Percentiles rank a stretch among this genome's conserved stretches.
Conservation (phyloP, 2,888 invertebrate species). For the Pseudoips prasinana region DNA sequence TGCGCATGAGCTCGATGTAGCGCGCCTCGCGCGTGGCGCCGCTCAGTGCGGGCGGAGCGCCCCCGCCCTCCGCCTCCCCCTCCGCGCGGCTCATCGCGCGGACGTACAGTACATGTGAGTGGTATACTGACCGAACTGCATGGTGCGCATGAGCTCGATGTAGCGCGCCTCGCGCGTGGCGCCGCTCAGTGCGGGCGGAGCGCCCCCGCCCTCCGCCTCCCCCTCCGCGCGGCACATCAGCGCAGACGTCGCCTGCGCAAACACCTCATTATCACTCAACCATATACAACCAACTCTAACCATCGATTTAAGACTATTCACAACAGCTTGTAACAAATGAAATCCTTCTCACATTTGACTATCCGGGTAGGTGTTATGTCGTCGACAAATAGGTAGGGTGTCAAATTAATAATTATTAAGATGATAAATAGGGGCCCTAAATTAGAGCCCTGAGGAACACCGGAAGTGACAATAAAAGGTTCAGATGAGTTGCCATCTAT, state of each 20-base stretch:
- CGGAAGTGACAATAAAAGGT: too few relatives aligned
- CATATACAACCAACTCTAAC: too few relatives aligned
- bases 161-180: conserved; percentile 83
- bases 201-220: conserved; percentile 53
- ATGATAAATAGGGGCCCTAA: too few relatives aligned
- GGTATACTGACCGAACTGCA: conserved; percentile 92
- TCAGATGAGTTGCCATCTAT: too few relatives aligned
- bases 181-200: conserved; percentile 52
- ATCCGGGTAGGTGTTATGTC: too few relatives aligned
- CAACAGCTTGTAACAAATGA: too few relatives aligned
- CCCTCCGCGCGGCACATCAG: conserved; percentile 64
- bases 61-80: conserved; percentile 50
- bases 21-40: conserved; percentile 75
- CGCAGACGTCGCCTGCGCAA: conserved; percentile 65
- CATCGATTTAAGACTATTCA: too few relatives aligned
- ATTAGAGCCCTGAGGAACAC: too few relatives aligned
- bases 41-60: conserved; percentile 53
- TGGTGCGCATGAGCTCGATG: conserved; percentile 91
- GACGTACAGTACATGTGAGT: too few relatives aligned
- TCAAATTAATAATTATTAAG: too few relatives aligned
- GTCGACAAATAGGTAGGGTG: too few relatives aligned
- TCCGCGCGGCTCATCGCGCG: conserved; percentile 64
- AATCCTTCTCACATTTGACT: too few relatives aligned
- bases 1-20: conserved; percentile 94
- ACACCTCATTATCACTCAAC: conserved; percentile 1